Conservation (phyloP, 37 sponge, comb jelly and placozoan genomes). For the Cladorhizidae sp. region DNA sequence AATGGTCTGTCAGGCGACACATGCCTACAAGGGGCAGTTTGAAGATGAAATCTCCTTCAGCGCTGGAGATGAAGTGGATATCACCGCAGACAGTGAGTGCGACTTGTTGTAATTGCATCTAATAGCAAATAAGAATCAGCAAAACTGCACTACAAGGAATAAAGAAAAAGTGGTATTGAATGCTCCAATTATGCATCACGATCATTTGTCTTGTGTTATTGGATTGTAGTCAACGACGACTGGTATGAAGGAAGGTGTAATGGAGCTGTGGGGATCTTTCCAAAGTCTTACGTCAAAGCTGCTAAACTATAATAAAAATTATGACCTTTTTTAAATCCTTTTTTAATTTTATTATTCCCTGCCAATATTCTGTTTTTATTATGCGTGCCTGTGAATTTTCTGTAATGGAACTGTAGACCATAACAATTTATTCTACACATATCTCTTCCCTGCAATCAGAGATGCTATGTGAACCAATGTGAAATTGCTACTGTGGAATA, state of each 20-base stretch:
- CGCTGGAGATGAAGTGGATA: slow-evolving; percentile 68
- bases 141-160: not conserved
- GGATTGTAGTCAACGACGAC: slow-evolving; percentile 71
- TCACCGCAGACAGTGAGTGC: slow-evolving; percentile 70
- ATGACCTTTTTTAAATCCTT: too few relatives aligned
- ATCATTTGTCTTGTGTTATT: too few relatives aligned
- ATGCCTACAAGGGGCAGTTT: slow-evolving; percentile 63
- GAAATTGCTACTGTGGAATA: too few relatives aligned
- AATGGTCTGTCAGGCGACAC: slow-evolving; percentile 55
- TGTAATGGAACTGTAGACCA: too few relatives aligned
- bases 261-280: slow-evolving; percentile 79
- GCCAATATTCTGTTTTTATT: too few relatives aligned
- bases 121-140: not conserved
- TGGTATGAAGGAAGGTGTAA: slow-evolving; percentile 74
- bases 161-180: not conserved
- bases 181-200: too few relatives aligned
- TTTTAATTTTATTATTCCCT: too few relatives aligned
- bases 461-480: too few relatives aligned
- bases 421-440: too few relatives aligned
- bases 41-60: slow-evolving; percentile 77
- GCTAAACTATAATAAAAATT: too few relatives aligned
- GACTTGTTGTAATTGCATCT: not conserved
- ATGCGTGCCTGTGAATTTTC: too few relatives aligned
- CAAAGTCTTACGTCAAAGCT: slow-evolving; percentile 66
- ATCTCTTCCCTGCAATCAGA: too few relatives aligned